Conservation (phyloP, 2,888 invertebrate species). For the Chelonus formosanus region DNA sequence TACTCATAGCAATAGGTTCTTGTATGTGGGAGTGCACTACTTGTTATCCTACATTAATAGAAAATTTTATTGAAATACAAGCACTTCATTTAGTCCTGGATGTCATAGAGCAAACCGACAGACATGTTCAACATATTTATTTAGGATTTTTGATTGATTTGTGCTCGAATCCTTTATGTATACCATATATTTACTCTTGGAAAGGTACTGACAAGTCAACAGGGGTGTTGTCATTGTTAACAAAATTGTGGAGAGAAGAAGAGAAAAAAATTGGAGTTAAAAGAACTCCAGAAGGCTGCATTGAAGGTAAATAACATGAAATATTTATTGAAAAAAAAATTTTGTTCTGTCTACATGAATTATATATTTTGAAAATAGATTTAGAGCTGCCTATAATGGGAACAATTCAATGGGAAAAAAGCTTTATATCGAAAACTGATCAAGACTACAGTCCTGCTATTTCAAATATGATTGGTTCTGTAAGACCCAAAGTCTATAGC, state of each 20-base stretch:
- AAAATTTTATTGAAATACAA: slow-evolving; percentile 58
- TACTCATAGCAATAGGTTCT: slow-evolving; percentile 61
- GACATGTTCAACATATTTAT: slow-evolving; percentile 60
- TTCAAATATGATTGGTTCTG: slow-evolving; percentile 62
- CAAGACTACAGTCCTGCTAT: slow-evolving; percentile 57
- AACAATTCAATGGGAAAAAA: slow-evolving; percentile 57
- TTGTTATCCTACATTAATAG: slow-evolving; percentile 46
- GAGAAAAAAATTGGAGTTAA: slow-evolving; percentile 57
- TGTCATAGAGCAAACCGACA: slow-evolving; percentile 55
- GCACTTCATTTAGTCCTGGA: slow-evolving; percentile 63
- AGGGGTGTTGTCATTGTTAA: slow-evolving; percentile 60
- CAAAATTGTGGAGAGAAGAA: slow-evolving; percentile 64
- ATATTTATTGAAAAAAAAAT: neutral
- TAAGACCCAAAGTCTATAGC: slow-evolving; percentile 66
- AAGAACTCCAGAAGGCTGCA: slow-evolving; percentile 54
- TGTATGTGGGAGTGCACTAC: slow-evolving; percentile 64
- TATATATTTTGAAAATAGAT: slow-evolving; percentile 47
- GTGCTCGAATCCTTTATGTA: slow-evolving; percentile 56
- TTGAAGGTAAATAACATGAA: slow-evolving; percentile 50
- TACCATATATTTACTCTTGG: slow-evolving; percentile 66
- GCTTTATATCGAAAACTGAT: slow-evolving; percentile 48
- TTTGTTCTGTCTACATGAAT: neutral
- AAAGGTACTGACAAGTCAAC: slow-evolving; percentile 54
- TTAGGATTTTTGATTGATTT: slow-evolving; percentile 64
- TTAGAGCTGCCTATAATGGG: slow-evolving; percentile 63